Base-by-base conservation (phyloP, 1,140 invertebrate genomes). In the Archegozetes longisetosus region DNA sequence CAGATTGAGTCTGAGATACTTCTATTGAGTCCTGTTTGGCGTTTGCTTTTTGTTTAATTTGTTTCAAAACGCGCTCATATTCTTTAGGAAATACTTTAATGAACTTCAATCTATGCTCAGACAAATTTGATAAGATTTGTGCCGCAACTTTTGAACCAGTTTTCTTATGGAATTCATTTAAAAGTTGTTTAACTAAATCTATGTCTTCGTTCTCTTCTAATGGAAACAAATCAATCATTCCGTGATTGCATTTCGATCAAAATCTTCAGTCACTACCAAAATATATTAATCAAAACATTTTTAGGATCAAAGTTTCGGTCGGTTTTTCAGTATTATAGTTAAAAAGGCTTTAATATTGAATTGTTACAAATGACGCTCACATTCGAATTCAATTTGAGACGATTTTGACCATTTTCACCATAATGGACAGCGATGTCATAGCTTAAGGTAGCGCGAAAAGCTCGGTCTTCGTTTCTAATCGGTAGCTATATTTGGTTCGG, bases 401-500 rank as follows among this genome's bases (percentile, higher is more conserved):
- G n/a, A n/a, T n/a, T n/a, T n/a, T n/a, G n/a, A n/a, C n/a, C n/a
- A n/a, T n/a, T n/a, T n/a, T n/a, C n/a, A n/a, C n/a, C n/a, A n/a
- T n/a, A n/a, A n/a, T n/a, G n/a, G n/a, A n/a, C n/a, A n/a, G n/a
- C n/a, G n/a, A n/a, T n/a, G n/a, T n/a, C n/a, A n/a, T n/a, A n/a
- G n/a, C n/a, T n/a, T n/a, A n/a, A n/a, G n/a, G n/a, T n/a, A n/a
- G n/a, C n/a, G n/a, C n/a, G n/a, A n/a, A n/a, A n/a, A n/a, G n/a
- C n/a, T n/a, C n/a, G n/a, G n/a, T n/a, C n/a, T n/a, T n/a, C n/a
- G n/a, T n/a, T n/a, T n/a, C n/a, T n/a, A n/a, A n/a, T n/a, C n/a
- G n/a, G 95, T 95, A 46, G 92, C 94, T 76, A 99, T 98, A 77
- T 99, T 99, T 58, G 91, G 77, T 58, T 93, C 93, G 14, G 90